Evolutionary conservation across 2,113 vertebrate genomes (phyloP), one percentile per base, ranked within the genome.

Genomic region (Pavo muticus): DNA sequence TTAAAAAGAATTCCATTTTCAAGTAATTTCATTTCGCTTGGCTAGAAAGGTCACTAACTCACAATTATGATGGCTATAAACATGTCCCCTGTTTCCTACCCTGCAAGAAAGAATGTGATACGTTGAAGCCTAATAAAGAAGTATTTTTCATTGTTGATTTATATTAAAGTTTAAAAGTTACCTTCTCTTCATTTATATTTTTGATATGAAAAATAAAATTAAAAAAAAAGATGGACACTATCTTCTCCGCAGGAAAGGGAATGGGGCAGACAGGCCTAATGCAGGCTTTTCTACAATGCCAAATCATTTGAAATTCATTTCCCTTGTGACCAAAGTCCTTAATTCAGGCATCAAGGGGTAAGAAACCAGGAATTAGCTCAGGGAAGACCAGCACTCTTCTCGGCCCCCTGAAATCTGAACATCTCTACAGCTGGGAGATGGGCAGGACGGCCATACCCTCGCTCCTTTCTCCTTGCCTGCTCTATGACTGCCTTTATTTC

Each of bases 11-110:
- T 97, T 96, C 97, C 95, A 96, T 97, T 97, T 97, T 98, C 95
- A 94, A 97, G 93, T 97, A 95, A 98, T 98, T 98, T 98, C 97
- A 96, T 98, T 97, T 98, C 97, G 96, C 97, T 96, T 97, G 97
- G 97, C 96, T 97, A 97, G 97, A 98, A 98, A 98, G 97, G 97
- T 98, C 97, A 97, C 97, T 98, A 97, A 98, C 94, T 98, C 97
- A 97, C 96, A 94, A 94, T 97, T 97, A 98, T 91, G 97, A 97
- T 47, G 93, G 96, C 95, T 97, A 94, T 97, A 98, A 98, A 97
- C 94, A 97, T 95, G 97, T 96, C 97, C 95, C 91, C 71, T 54
- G 90, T 94, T 97, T 96, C 96, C 86, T 95, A 95, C 93, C 48
- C 40, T 72, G 93, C 95, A 90, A 80, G 92, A 96, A 94, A 90